A percentile compares a stretch with the other conserved stretches of the same genome.
Conservation (phyloP, 2,888 invertebrate genomes). For the Drosophila villosipedis region DNA sequence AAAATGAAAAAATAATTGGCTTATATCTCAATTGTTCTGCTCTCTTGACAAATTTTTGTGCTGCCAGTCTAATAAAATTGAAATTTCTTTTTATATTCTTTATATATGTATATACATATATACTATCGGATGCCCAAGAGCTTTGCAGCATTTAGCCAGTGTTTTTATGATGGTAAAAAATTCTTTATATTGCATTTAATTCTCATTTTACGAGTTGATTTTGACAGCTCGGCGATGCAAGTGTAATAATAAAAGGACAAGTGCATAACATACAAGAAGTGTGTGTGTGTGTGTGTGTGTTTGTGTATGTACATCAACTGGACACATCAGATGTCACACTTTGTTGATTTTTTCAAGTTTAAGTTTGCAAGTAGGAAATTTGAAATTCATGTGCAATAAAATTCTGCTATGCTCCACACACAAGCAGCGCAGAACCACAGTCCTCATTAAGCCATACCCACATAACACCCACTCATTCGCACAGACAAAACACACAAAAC, state of each 20-base stretch:
- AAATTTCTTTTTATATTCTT: not conserved
- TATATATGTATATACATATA: not conserved
- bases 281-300: not conserved
- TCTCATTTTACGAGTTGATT: conserved; percentile 44
- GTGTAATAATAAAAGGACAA: conserved; percentile 47
- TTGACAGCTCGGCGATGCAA: conserved; percentile 36
- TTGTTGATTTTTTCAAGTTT: conserved; percentile 44
- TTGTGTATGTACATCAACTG: conserved; percentile 13
- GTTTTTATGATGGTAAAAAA: conserved; percentile 6
- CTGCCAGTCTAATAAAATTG: conserved; percentile 5
- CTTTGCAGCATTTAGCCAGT: not conserved
- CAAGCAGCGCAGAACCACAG: conserved; percentile 29
- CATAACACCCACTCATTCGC: not conserved
- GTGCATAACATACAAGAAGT: conserved; percentile 11
- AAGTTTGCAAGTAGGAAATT: conserved; percentile 43
- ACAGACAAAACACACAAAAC: conserved; percentile 6
- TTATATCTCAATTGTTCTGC: not conserved
- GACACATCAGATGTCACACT: conserved; percentile 48
- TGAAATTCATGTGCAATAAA: conserved; percentile 65
- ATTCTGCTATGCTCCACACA: conserved; percentile 49
- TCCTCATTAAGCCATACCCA: conserved; percentile 46
- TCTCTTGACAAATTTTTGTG: not conserved
- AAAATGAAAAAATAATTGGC: conserved; percentile 13
- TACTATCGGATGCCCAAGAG: too few relatives aligned
- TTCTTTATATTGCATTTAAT: conserved; percentile 47